Evolutionary conservation across 2,113 vertebrate genomes (phyloP).

Genomic region (Muscicapa adusta): DNA sequence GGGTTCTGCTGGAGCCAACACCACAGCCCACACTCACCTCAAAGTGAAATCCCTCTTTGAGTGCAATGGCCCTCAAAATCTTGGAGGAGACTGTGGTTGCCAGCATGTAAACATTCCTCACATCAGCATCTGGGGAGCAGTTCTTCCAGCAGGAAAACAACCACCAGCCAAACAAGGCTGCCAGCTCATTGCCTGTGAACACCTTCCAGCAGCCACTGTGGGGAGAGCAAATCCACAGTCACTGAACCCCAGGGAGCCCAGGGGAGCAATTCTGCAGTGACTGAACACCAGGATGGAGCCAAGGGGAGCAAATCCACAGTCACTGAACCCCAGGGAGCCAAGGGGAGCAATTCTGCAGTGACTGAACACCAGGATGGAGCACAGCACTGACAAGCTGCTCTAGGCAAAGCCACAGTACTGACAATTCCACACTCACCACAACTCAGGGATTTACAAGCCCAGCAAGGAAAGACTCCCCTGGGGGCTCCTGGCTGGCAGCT

Average conservation of each 20-base stretch:
- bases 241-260: too few species aligned
- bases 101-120: slow-evolving; percentile 83
- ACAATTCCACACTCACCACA: neutral
- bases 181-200: slow-evolving; percentile 92
- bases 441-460: neutral
- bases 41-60: slow-evolving; percentile 87
- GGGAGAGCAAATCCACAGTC: neutral
- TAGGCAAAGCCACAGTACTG: neutral
- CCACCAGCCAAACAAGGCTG: slow-evolving; percentile 94
- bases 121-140: slow-evolving; percentile 63
- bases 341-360: neutral
- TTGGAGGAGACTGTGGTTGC: slow-evolving; percentile 93
- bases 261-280: fast-evolving
- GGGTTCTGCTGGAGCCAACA: fast-evolving
- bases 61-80: slow-evolving; percentile 85
- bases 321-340: neutral
- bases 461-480: neutral
- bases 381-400: neutral
- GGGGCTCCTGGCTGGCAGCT: neutral
- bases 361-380: neutral
- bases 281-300: fast-evolving
- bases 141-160: slow-evolving; percentile 88
- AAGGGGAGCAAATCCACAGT: too few species aligned
- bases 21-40: slow-evolving; percentile 74
- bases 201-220: slow-evolving; percentile 86